Evolutionary conservation across 1,140 invertebrate species (phyloP), one percentile per base, ranked within the genome.

Genomic region (Sarcophaga bullata): DNA sequence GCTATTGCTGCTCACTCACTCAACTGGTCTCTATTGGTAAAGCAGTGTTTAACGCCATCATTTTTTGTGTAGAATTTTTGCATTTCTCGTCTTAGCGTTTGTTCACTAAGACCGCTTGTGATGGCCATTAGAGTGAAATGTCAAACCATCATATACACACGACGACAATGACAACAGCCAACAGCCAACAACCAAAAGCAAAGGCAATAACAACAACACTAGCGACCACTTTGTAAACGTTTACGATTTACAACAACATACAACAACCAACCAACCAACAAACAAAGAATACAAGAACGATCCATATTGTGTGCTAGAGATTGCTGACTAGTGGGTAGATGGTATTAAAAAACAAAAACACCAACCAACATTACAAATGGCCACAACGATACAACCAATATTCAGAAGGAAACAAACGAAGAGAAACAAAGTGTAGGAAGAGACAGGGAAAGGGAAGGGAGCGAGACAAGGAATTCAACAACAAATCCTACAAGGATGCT

Each of bases 101-200:
- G n/a, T 68, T 68, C n/a, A 52, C 75, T 78, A 52, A 76, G 75
- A 78, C 75, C 75, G 75, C 75, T 78, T 78, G 25, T 37, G 75
- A 78, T 78, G 49, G 75, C 75, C 75, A 78, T 78, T 78, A 78
- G 75, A 78, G 48, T 78, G 75, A 78, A 78, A 78, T 78, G 75
- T 78, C 75, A 78, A 78, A 78, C 75, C 75, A 50, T 78, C 75
- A 78, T 78, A 50, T 19, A 49, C 6, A 17, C n/a, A n/a, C n/a
- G 25, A 78, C 50, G 75, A 78, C 37, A 48, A 78, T 78, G 75
- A 50, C 73, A 47, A 73, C 46, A 37, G 46, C 25, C 73, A 47
- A 73, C 46, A 37, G 46, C 25, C 25, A 37, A 37, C 25, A 37
- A 37, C 25, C 25, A 37, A 37, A 37, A 37, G 25, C 25, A 4